phyloP scores from a whole-genome alignment of 2,888 invertebrate species.

The Pristionchus arcanus region DNA sequence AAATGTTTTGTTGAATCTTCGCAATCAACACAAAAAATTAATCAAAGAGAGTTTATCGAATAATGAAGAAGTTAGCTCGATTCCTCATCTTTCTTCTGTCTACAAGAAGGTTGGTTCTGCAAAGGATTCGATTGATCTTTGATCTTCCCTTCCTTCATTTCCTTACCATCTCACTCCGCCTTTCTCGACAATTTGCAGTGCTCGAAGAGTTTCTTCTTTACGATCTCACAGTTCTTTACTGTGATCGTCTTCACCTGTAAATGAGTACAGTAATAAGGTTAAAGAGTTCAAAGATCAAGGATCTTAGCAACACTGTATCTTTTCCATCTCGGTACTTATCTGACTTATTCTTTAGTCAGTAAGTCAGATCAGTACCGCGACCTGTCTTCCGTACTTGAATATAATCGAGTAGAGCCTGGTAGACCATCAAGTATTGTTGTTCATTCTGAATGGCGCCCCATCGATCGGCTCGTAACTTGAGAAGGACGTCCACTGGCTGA shows the following conservation, averaged over 20 bases:
- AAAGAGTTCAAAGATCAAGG: too few species aligned
- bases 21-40: neutral
- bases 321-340: too few species aligned
- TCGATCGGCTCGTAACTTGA: neutral
- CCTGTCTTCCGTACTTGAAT: neutral
- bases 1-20: neutral
- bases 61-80: slow-evolving; percentile 27
- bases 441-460: slow-evolving; percentile 34
- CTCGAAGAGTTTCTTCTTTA: slow-evolving; percentile 40
- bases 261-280: neutral
- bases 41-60: slow-evolving; percentile 42
- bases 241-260: neutral
- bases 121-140: slow-evolving; percentile 1
- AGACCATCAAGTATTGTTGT: slow-evolving; percentile 35
- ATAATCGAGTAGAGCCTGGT: slow-evolving; percentile 26
- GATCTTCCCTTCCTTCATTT: neutral
- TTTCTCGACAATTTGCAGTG: neutral
- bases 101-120: neutral
- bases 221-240: neutral
- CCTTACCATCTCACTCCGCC: slow-evolving; percentile 11
- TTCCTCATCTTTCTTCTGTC: slow-evolving; percentile 13
- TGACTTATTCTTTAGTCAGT: too few species aligned
- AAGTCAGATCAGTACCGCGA: neutral
- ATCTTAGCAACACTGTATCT: too few species aligned
- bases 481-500: slow-evolving; percentile 2